These are phyloP conservation scores for Amaurobius ferox DNA, from an alignment of 2,888 invertebrate species.

Conservation along the genomic window DNA sequence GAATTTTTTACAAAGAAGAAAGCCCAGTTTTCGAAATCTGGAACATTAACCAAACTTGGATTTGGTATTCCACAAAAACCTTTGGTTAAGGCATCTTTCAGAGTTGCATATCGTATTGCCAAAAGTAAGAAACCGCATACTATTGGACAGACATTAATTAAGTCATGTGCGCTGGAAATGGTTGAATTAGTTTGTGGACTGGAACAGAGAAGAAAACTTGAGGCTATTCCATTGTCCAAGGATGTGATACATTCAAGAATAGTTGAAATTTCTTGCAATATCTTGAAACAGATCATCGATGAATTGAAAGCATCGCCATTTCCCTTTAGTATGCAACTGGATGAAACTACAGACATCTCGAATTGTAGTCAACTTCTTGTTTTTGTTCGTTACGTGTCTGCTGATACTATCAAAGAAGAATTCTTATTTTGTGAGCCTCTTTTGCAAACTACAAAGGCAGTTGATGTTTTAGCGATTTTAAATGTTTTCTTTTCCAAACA, in stretches of 20 bases:
- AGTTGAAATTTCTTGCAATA: constrained; percentile 43
- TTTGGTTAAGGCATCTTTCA: too few species aligned
- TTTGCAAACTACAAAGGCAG: constrained; percentile 18
- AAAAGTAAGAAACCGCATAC: constrained; percentile 62
- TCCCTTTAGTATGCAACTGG: constrained; percentile 14
- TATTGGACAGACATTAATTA: constrained; percentile 62
- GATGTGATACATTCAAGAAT: constrained; percentile 60
- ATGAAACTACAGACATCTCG: constrained; percentile 78
- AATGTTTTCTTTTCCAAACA: background rate
- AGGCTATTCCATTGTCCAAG: constrained; percentile 58
- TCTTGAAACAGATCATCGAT: constrained; percentile 35
- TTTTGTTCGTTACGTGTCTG: constrained; percentile 30
- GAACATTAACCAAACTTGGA: too few species aligned
- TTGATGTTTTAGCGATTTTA: constrained; percentile 21
- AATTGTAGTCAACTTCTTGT: constrained; percentile 21
- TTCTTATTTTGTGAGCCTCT: constrained; percentile 32
- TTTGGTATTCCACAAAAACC: too few species aligned
- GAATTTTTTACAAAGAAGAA: too few species aligned
- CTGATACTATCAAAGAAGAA: constrained; percentile 38
- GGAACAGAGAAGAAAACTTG: constrained; percentile 60
- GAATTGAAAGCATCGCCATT: background rate
- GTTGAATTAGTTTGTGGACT: constrained; percentile 51
- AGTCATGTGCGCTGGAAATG: constrained; percentile 45
- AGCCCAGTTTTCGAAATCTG: too few species aligned
- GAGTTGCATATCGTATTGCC: too few species aligned